Evolutionary conservation across 2,113 vertebrate genomes (phyloP).

Genomic region (Otolemur garnettii): DNA sequence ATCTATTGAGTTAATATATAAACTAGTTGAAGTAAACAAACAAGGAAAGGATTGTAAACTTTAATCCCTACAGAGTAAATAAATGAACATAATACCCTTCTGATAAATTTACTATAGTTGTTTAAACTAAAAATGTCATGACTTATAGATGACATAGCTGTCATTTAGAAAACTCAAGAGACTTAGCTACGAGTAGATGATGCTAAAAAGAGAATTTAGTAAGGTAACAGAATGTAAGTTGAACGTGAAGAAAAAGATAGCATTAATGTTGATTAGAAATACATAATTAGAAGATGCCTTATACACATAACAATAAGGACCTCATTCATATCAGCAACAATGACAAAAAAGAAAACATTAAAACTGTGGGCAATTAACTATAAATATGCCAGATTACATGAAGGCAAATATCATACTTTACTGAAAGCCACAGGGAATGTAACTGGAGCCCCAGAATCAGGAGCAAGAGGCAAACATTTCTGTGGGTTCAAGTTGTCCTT

Average conservation of each 20-base stretch:
- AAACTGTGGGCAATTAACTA: slow-evolving; percentile 41
- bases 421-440: slow-evolving; percentile 41
- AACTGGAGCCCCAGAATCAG: too few species aligned
- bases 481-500: too few species aligned
- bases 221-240: slow-evolving; percentile 48
- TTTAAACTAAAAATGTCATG: slow-evolving; percentile 28
- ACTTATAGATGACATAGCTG: slow-evolving; percentile 65
- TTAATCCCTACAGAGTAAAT: slow-evolving; percentile 33
- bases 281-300: slow-evolving; percentile 62
- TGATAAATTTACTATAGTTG: slow-evolving; percentile 39
- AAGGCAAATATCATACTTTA: slow-evolving; percentile 20
- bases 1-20: slow-evolving; percentile 35
- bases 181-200: slow-evolving; percentile 58
- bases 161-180: slow-evolving; percentile 65
- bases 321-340: slow-evolving; percentile 9
- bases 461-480: too few species aligned
- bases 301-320: slow-evolving; percentile 10
- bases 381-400: slow-evolving; percentile 26
- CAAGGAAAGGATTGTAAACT: slow-evolving; percentile 19
- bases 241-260: not conserved
- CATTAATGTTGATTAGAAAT: slow-evolving; percentile 53
- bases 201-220: slow-evolving; percentile 50
- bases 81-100: slow-evolving; percentile 38
- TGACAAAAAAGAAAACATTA: not conserved
- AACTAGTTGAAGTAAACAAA: slow-evolving; percentile 46